A percentile compares a stretch with the other conserved stretches of the same genome.
These are phyloP conservation scores for Charaxes varanes DNA, from an alignment of 1,140 invertebrate species.

Conservation along the genomic window DNA sequence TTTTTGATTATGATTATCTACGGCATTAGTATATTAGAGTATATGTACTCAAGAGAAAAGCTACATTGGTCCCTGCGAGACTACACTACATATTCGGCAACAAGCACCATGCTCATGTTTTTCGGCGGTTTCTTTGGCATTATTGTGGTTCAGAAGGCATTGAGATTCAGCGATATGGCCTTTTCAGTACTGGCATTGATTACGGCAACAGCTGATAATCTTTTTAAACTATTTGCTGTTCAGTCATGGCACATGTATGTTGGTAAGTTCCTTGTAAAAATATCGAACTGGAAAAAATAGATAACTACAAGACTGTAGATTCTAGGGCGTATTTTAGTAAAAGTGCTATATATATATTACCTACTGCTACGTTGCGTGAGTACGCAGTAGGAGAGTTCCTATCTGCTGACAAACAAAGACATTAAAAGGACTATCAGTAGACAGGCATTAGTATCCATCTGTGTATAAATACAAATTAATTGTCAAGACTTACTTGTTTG, in stretches of 20 bases:
- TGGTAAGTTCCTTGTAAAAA: too few relatives aligned
- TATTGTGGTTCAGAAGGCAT: slow-evolving; percentile 68
- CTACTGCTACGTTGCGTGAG: too few relatives aligned
- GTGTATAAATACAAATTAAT: too few relatives aligned
- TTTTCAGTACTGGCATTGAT: slow-evolving; percentile 53
- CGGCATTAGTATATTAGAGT: slow-evolving; percentile 75
- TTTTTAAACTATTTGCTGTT: slow-evolving; percentile 72
- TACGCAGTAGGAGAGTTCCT: too few relatives aligned
- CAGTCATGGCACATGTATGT: slow-evolving; percentile 80
- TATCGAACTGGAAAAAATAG: too few relatives aligned
- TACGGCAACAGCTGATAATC: slow-evolving; percentile 51
- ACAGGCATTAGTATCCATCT: too few relatives aligned
- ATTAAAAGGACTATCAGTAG: too few relatives aligned
- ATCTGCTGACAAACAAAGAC: too few relatives aligned
- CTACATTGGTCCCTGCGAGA: slow-evolving; percentile 79
- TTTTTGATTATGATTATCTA: slow-evolving; percentile 73
- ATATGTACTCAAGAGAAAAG: slow-evolving; percentile 78
- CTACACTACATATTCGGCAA: slow-evolving; percentile 73
- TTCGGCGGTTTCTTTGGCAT: slow-evolving; percentile 72
- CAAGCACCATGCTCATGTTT: slow-evolving; percentile 55
- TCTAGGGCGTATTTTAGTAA: too few relatives aligned
- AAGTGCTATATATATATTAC: too few relatives aligned
- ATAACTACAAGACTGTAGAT: too few relatives aligned
- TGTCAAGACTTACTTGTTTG: too few relatives aligned
- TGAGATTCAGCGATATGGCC: slow-evolving; percentile 56